Percentiles rank a stretch among this genome's conserved stretches.
Conservation (phyloP, 2,888 invertebrate genomes). For the Athrips mouffetella region DNA sequence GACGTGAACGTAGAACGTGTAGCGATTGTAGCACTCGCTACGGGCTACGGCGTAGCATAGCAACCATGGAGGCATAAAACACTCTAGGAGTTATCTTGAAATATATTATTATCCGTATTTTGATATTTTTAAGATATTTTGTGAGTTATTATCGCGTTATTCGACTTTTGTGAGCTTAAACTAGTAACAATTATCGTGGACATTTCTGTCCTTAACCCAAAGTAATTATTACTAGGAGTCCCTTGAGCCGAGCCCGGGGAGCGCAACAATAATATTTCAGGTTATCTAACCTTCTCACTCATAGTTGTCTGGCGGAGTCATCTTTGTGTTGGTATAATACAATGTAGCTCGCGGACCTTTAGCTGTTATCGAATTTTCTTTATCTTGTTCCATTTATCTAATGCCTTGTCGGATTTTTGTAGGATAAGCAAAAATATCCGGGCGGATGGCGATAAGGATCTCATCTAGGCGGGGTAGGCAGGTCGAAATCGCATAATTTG, state of each 20-base stretch:
- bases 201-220: no score
- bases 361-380: background rate
- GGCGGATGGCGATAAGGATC: slow-evolving; percentile 39
- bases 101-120: no score
- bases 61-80: no score
- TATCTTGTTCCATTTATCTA: slow-evolving; percentile 13
- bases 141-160: no score
- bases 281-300: background rate
- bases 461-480: slow-evolving; percentile 40
- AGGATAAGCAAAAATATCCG: background rate
- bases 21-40: slow-evolving; percentile 7
- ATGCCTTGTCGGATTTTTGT: slow-evolving; percentile 10
- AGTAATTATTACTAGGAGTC: no score
- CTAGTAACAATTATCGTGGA: no score
- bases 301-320: background rate
- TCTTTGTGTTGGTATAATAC: background rate
- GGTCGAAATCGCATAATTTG: slow-evolving; percentile 46
- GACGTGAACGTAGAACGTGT: slow-evolving; percentile 9
- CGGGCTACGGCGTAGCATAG: slow-evolving; percentile 7
- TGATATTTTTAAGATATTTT: no score
- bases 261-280: background rate
- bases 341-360: background rate
- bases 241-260: no score
- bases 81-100: no score
- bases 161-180: no score